Evolutionary conservation across 2,113 vertebrate species (phyloP).

Genomic region (Passer montanus): DNA sequence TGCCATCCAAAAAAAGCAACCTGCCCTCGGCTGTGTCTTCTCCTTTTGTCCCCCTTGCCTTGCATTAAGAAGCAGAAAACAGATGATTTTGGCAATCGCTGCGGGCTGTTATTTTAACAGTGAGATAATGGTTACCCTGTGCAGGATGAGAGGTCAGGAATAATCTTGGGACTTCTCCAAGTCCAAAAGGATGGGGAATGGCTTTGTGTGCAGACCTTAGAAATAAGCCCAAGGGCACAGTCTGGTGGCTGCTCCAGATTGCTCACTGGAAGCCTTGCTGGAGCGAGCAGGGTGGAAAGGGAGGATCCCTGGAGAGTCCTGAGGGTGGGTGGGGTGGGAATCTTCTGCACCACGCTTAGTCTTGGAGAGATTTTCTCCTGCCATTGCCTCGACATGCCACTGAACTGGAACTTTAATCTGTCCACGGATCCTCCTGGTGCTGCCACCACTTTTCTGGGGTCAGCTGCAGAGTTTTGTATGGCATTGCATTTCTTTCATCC

Average conservation of each 20-base stretch:
- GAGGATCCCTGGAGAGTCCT: background rate
- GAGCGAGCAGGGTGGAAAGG: background rate
- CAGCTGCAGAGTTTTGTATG: background rate
- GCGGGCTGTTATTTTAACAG: background rate
- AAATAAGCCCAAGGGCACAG: background rate
- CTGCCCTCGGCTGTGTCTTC: background rate
- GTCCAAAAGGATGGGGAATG: background rate
- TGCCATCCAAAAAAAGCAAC: background rate
- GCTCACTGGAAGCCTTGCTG: background rate
- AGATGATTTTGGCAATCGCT: background rate
- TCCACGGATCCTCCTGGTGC: rapidly evolving
- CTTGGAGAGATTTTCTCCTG: background rate
- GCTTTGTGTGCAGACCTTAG: background rate
- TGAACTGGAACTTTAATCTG: background rate
- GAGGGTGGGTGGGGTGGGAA: background rate
- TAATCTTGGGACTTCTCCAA: background rate
- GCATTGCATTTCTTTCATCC: background rate
- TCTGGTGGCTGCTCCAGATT: background rate
- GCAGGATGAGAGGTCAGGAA: background rate
- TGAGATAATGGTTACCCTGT: background rate
- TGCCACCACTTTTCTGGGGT: rapidly evolving
- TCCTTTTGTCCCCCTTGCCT: background rate
- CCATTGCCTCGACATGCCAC: rapidly evolving
- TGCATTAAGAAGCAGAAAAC: background rate
- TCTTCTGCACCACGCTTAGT: rapidly evolving